phyloP scores from a whole-genome alignment of 2,113 vertebrate genomes.

The Symphodus melops region DNA sequence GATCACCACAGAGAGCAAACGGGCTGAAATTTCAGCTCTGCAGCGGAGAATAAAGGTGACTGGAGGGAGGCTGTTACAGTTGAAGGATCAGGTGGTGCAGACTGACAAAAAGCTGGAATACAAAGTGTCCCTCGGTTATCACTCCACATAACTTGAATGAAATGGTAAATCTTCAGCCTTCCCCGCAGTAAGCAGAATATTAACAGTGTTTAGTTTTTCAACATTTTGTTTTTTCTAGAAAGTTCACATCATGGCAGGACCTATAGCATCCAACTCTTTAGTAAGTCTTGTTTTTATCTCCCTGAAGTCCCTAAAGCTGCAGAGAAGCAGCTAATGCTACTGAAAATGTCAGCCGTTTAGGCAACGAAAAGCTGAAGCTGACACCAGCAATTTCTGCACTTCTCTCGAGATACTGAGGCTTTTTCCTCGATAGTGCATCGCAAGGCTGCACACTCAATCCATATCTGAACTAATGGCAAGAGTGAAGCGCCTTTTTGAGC shows the following conservation, averaged over 20 bases:
- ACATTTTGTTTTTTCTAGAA: slow-evolving; percentile 9
- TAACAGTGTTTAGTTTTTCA: slow-evolving; percentile 27
- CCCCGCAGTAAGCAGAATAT: slow-evolving; percentile 31
- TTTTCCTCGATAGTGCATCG: slow-evolving; percentile 1
- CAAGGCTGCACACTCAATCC: slow-evolving; percentile 30
- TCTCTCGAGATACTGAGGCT: slow-evolving; percentile 20
- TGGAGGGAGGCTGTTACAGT: slow-evolving; percentile 56
- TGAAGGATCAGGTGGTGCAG: slow-evolving; percentile 44
- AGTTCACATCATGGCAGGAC: slow-evolving; percentile 21
- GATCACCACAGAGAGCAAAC: slow-evolving; percentile 19
- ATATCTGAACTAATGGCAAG: slow-evolving; percentile 42
- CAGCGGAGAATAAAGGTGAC: slow-evolving; percentile 37
- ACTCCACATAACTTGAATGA: slow-evolving; percentile 59
- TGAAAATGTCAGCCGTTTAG: slow-evolving; percentile 40
- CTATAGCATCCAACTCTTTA: neutral
- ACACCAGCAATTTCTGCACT: slow-evolving; percentile 33
- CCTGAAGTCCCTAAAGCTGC: slow-evolving; percentile 18
- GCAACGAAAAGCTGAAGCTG: slow-evolving; percentile 32
- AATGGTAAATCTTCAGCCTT: slow-evolving; percentile 54
- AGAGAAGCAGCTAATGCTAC: slow-evolving; percentile 24
- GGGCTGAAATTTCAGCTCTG: slow-evolving; percentile 69
- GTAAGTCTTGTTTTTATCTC: slow-evolving; percentile 6
- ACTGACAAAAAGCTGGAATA: slow-evolving; percentile 37
- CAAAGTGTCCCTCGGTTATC: slow-evolving; percentile 51
- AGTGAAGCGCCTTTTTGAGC: slow-evolving; percentile 42